Evolutionary conservation across 2,797 vertebrate species (phyloP).

Genomic region (Acipenser transmontanus): DNA sequence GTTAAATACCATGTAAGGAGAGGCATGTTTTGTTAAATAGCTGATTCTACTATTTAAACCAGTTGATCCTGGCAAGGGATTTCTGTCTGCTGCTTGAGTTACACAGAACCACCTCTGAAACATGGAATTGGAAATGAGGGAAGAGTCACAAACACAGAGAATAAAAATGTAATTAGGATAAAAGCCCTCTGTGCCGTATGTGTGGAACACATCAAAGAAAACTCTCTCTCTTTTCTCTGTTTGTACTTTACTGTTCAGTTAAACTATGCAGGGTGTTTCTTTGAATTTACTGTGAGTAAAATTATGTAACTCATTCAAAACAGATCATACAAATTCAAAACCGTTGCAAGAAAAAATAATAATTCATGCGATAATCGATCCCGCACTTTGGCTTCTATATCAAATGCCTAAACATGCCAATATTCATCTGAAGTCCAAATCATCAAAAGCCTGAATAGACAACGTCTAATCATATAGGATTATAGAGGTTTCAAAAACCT

Average conservation of each 20-base stretch:
- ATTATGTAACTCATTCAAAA: constrained; percentile 1
- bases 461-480: constrained; percentile 44
- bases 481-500: constrained; percentile 45
- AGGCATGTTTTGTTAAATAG: too few species aligned
- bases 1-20: too few species aligned
- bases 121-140: not conserved
- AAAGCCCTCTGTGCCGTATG: not conserved
- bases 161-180: not conserved
- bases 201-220: constrained; percentile 5
- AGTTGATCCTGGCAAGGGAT: too few species aligned
- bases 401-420: not conserved
- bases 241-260: not conserved
- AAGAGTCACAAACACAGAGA: not conserved
- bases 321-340: constrained; percentile 1
- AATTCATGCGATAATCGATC: not conserved
- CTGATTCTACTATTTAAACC: too few species aligned
- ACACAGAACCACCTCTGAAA: too few species aligned
- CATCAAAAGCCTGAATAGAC: constrained; percentile 21
- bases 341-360: not conserved
- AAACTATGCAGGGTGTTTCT: not conserved
- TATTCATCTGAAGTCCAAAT: constrained; percentile 6
- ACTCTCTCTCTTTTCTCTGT: not conserved
- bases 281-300: not conserved
- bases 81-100: too few species aligned
- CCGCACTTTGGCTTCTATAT: constrained; percentile 2